Evolutionary conservation across 1,140 invertebrate genomes (phyloP), one percentile per base, ranked within the genome.

Genomic region (Babylonia areolata): DNA sequence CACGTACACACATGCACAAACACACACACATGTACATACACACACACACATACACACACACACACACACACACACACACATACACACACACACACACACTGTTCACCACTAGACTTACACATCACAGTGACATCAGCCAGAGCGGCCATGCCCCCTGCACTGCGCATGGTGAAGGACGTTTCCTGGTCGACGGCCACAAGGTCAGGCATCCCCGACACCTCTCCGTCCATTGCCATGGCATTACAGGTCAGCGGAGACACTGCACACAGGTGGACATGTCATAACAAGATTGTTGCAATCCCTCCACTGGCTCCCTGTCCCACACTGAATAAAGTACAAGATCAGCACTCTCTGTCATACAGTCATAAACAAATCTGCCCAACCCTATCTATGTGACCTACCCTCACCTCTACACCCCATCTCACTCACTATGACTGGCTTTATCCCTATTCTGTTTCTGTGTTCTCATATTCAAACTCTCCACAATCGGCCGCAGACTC

Each of bases 221-320:
- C 82, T 15, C 88, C 90, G 54, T 86, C 86, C 42, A 90, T 69
- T 73, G 89, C 90, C 20, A 88, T 58, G 28, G 88, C 91, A 40
- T 89, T 80, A 77, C 92, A 93, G 1, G 86, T 89, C 46, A 92
- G 88, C 40, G 92, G 91, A n/a, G 92, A 92, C 39, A 81, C 92
- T 93, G 85, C 12, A 64, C 85, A n/a, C 20, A 5, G 35, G 12
- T 11, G 17, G 46, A n/a, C n/a, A n/a, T n/a, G n/a, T n/a, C n/a
- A n/a, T n/a, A n/a, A n/a, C n/a, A n/a, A n/a, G n/a, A n/a, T n/a
- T n/a, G n/a, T n/a, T n/a, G n/a, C n/a, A n/a, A n/a, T n/a, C n/a
- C n/a, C n/a, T n/a, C n/a, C n/a, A n/a, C n/a, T n/a, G n/a, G n/a
- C n/a, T n/a, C n/a, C n/a, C n/a, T n/a, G n/a, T n/a, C n/a, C n/a